Evolutionary conservation across 2,113 vertebrate genomes (phyloP).

Genomic region (Oncorhynchus tshawytscha): DNA sequence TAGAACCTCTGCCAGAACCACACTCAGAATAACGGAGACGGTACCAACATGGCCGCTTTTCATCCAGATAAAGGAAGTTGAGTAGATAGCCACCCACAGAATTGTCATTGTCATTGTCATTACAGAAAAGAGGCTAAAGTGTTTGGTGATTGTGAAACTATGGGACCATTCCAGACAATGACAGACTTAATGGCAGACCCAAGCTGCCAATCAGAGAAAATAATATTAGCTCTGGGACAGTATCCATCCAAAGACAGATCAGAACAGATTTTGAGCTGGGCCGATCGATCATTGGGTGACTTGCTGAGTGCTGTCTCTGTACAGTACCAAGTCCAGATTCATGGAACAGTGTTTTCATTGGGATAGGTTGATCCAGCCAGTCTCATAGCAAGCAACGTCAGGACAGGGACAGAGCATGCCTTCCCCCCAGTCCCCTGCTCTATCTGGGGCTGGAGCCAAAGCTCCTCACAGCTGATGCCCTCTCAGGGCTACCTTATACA

Average conservation of each 20-base stretch:
- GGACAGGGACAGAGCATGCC: conserved; percentile 54
- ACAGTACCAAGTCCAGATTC: conserved; percentile 30
- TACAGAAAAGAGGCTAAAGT: conserved; percentile 6
- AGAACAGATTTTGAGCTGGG: conserved; percentile 22
- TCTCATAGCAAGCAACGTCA: conserved; percentile 50
- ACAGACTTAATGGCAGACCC: conserved; percentile 50
- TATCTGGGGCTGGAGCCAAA: conserved; percentile 44
- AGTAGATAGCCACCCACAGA: conserved; percentile 23
- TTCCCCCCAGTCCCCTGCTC: conserved; percentile 55
- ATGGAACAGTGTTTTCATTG: conserved; percentile 15
- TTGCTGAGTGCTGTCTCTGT: conserved; percentile 4
- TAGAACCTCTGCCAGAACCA: conserved; percentile 17
- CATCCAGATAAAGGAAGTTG: conserved; percentile 34
- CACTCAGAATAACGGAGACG: conserved; percentile 34
- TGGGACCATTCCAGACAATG: conserved; percentile 34
- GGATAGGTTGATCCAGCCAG: conserved; percentile 11
- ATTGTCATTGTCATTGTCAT: neutral
- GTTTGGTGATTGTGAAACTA: conserved; percentile 19
- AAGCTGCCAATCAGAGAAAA: conserved; percentile 25
- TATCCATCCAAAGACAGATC: conserved; percentile 21
- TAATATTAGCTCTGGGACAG: conserved; percentile 31
- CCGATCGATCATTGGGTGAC: neutral
- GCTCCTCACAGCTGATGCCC: conserved; percentile 51
- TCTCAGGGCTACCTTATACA: conserved; percentile 31
- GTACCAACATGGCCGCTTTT: conserved; percentile 22